phyloP scores from a whole-genome alignment of 1,140 invertebrate species.

The Sarcophaga bullata region DNA sequence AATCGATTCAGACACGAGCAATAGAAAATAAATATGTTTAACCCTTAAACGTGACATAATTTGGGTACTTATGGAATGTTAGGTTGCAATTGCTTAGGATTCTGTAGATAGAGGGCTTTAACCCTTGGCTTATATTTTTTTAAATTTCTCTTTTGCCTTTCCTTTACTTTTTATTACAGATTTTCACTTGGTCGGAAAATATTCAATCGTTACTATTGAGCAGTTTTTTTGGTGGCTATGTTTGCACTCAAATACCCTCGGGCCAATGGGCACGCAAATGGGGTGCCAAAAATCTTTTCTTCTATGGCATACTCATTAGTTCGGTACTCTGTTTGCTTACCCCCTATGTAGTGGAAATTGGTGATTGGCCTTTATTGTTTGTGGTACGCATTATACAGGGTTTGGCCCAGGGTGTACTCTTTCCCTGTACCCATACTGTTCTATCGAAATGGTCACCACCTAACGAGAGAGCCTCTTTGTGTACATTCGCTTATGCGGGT shows the following conservation, averaged over 20 bases:
- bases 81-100: background rate
- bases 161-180: constrained; percentile 41
- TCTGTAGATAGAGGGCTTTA: background rate
- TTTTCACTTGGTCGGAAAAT: constrained; percentile 67
- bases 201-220: constrained; percentile 70
- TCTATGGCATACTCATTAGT: constrained; percentile 69
- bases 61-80: no score
- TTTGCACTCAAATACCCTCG: constrained; percentile 57
- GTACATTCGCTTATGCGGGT: constrained; percentile 73
- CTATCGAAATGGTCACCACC: constrained; percentile 67
- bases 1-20: no score
- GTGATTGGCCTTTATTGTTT: constrained; percentile 72
- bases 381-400: constrained; percentile 79
- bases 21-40: no score
- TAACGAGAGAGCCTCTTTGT: constrained; percentile 70
- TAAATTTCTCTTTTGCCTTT: background rate
- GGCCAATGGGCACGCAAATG: constrained; percentile 66
- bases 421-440: constrained; percentile 81
- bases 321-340: constrained; percentile 69
- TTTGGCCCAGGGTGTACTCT: constrained; percentile 79
- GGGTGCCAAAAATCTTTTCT: constrained; percentile 73
- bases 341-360: constrained; percentile 59
- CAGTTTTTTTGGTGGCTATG: constrained; percentile 72
- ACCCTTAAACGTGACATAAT: no score
- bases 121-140: background rate